Evolutionary conservation across 1,140 invertebrate genomes (phyloP), one percentile per base, ranked within the genome.

Genomic region (Euura lappo): DNA sequence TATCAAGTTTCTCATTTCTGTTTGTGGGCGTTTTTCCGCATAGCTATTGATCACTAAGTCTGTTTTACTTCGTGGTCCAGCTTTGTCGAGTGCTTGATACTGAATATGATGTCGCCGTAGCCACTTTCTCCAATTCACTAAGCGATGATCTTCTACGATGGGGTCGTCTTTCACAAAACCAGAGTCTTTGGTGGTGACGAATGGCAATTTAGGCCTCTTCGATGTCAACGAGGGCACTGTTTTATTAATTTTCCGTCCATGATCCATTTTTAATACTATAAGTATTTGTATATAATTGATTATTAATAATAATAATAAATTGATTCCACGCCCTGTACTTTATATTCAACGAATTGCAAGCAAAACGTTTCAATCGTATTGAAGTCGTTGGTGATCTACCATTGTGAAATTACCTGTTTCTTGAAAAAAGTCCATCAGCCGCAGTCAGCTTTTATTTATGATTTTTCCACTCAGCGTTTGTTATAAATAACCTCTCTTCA

Each of bases 31-130:
- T 69, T 73, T 69, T 2, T 78, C 80, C 13, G 77, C 78, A 44
- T 74, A 78, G 11, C 86, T 85, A 60, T 81, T 84, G 2, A 87
- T 74, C 13, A 86, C 77, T 4, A 87, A 81, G 8, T 47, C 82
- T 3, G 79, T 80, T 66, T 83, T 83, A 73, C 81, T 84, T 6
- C 79, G 87, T 7, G 73, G 74, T 0, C 78, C 75, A n/a, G 6
- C n/a, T 2, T 10, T 44, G 7, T 69, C 45, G 1, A 77, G 78
- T 8, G 4, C 73, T 6, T 72, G 8, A n/a, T 76, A 69, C 0
- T 77, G 76, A 1, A 75, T 74, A 11, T 76, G 70, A 2, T 77
- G 75, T 7, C 78, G 70, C 0, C 46, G 5, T 8, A 83, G 66
- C 84, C 84, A 85, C 68, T 71, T 79, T 5, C 70, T 75, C 84